Conservation (phyloP, 2,113 vertebrate genomes). For the Setophaga kirtlandii region DNA sequence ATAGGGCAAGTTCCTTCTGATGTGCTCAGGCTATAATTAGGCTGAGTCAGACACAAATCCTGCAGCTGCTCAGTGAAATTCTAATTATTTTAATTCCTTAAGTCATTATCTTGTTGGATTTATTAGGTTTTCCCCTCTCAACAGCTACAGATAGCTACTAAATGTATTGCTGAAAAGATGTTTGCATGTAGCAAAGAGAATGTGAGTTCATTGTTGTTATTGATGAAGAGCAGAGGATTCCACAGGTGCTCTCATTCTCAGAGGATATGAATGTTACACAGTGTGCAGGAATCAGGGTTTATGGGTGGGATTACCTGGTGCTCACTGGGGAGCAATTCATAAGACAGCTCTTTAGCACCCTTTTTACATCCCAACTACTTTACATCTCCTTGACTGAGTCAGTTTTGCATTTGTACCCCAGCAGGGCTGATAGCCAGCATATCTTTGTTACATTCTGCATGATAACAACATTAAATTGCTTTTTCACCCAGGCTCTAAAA, state of each 20-base stretch:
- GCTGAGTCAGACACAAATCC: not conserved
- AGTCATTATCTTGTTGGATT: not conserved
- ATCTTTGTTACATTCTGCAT: not conserved
- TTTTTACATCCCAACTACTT: not conserved
- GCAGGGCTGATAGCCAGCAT: not conserved
- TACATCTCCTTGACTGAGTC: not conserved
- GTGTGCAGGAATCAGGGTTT: not conserved
- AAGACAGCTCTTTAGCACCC: not conserved
- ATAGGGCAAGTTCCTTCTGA: not conserved
- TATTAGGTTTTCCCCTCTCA: not conserved
- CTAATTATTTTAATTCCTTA: slow-evolving; percentile 30
- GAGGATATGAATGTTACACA: rapidly evolving
- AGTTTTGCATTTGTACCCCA: not conserved
- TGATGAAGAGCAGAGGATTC: not conserved
- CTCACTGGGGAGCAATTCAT: not conserved
- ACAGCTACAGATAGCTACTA: not conserved
- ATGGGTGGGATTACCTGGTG: not conserved
- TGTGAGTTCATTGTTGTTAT: not conserved
- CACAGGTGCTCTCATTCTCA: not conserved
- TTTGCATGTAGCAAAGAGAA: not conserved
- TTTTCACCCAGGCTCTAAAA: not conserved
- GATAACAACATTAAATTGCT: not conserved
- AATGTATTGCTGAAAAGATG: not conserved
- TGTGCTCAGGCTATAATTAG: slow-evolving; percentile 10
- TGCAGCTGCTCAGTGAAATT: not conserved